phyloP scores from a whole-genome alignment of 2,888 invertebrate species.

The Andrena camellia region DNA sequence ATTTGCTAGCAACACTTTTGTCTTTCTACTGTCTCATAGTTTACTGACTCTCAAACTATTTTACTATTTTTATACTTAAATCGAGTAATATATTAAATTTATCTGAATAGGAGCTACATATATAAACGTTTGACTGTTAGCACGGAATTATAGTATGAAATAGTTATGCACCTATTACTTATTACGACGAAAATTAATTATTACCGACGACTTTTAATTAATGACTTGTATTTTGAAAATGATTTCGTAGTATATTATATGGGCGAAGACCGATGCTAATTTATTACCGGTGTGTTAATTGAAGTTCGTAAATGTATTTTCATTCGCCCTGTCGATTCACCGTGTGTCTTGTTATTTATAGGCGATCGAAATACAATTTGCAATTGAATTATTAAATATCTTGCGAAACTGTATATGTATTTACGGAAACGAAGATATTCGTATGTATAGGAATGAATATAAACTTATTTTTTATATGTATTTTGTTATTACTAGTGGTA shows the following conservation, averaged over 20 bases:
- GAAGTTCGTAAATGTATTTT: conserved; percentile 24
- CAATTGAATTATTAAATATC: conserved; percentile 55
- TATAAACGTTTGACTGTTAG: neutral
- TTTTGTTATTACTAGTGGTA: neutral
- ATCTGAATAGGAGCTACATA: neutral
- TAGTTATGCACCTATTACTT: conserved; percentile 1
- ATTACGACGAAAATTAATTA: neutral
- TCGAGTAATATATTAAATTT: neutral
- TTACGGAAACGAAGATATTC: too few species aligned
- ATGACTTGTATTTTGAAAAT: conserved; percentile 8
- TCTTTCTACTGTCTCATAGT: neutral
- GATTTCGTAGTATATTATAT: conserved; percentile 21
- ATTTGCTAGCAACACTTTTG: conserved; percentile 23
- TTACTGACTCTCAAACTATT: neutral
- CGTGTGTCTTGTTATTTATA: conserved; percentile 48
- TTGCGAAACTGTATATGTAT: neutral
- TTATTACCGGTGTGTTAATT: conserved; percentile 46
- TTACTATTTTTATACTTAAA: neutral
- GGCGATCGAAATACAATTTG: conserved; percentile 62
- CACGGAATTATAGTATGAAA: neutral
- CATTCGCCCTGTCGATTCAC: conserved; percentile 49
- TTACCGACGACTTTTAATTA: conserved; percentile 15
- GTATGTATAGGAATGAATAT: too few species aligned
- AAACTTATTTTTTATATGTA: neutral
- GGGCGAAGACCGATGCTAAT: conserved; percentile 40